Conservation (phyloP, 2,113 vertebrate genomes). For the Dasyprocta punctata region DNA sequence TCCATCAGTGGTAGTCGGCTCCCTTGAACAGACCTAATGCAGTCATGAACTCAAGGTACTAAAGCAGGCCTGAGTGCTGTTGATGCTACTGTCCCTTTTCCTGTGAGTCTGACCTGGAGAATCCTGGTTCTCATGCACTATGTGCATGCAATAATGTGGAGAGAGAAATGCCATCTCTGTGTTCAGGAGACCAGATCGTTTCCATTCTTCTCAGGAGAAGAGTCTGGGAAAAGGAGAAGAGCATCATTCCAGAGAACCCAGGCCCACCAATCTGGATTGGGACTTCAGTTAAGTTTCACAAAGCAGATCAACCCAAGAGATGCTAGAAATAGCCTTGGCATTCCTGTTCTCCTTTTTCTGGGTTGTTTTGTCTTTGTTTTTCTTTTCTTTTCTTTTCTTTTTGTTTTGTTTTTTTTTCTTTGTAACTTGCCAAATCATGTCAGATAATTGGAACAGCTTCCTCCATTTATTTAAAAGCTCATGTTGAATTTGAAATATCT, state of each 20-base stretch:
- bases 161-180: not conserved
- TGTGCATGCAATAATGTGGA: not conserved
- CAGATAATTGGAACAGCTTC: not conserved
- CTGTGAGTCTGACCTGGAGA: not conserved
- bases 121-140: not conserved
- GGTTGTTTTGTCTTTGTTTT: no score
- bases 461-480: constrained; percentile 1
- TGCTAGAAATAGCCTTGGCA: not conserved
- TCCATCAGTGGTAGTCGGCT: not conserved
- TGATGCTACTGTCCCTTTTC: not conserved
- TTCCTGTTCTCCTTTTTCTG: not conserved
- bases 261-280: not conserved
- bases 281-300: not conserved
- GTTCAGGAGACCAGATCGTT: not conserved
- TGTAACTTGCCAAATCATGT: not conserved
- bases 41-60: not conserved
- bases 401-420: not conserved
- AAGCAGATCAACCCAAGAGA: not conserved
- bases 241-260: not conserved
- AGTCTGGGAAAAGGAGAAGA: not conserved
- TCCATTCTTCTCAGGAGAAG: not conserved
- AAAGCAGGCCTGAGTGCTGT: no score
- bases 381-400: not conserved
- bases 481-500: not conserved
- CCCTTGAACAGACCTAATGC: not conserved